These are phyloP conservation scores for Euschistus heros DNA, from an alignment of 1,140 invertebrate species.

Conservation along the genomic window DNA sequence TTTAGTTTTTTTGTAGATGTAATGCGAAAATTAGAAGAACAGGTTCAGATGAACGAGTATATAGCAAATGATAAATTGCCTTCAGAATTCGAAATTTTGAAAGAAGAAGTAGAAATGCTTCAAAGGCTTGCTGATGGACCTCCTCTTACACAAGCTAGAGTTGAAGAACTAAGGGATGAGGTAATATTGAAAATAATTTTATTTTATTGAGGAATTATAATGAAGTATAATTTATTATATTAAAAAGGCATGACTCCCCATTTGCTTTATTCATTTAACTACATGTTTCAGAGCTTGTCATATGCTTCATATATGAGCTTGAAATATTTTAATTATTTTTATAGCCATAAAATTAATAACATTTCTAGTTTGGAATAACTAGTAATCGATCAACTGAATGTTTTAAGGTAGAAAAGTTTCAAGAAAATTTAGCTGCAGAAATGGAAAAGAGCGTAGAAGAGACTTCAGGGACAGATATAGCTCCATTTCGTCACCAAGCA, in stretches of 20 bases:
- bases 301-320: too few relatives aligned
- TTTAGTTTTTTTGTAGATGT: slow-evolving; percentile 30
- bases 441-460: slow-evolving; percentile 41
- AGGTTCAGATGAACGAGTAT: slow-evolving; percentile 61
- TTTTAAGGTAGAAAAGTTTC: slow-evolving; percentile 49
- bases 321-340: too few relatives aligned
- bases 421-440: slow-evolving; percentile 46
- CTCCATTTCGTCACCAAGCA: slow-evolving; percentile 74
- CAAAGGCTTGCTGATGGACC: slow-evolving; percentile 53
- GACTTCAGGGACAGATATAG: slow-evolving; percentile 43
- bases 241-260: too few relatives aligned
- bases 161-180: slow-evolving; percentile 51
- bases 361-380: not conserved
- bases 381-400: not conserved
- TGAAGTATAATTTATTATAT: too few relatives aligned
- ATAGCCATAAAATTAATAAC: too few relatives aligned
- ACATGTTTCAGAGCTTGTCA: too few relatives aligned
- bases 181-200: slow-evolving; percentile 36
- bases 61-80: slow-evolving; percentile 70
- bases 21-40: slow-evolving; percentile 61
- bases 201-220: too few relatives aligned
- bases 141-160: slow-evolving; percentile 54
- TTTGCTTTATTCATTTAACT: too few relatives aligned
- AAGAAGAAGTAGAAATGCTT: slow-evolving; percentile 55
- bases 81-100: slow-evolving; percentile 50